Conservation (phyloP, 2,888 invertebrate species). For the Achlya flavicornis region DNA sequence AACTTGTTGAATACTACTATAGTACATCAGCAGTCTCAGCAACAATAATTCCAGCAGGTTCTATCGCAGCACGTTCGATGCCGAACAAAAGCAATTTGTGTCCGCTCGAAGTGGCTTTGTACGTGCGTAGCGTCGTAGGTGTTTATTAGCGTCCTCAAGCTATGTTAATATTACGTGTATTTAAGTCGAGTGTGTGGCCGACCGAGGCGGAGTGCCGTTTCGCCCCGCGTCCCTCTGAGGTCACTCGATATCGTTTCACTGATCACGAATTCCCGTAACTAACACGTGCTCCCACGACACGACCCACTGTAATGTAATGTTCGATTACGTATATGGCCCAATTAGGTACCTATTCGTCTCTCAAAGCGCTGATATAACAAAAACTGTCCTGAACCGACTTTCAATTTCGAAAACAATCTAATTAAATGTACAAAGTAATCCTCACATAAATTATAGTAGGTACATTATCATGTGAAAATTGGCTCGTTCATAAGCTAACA, state of each 20-base stretch:
- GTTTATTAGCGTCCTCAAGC: conserved; percentile 74
- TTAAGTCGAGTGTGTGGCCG: conserved; percentile 32
- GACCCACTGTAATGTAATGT: conserved; percentile 30
- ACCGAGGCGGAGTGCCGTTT: conserved; percentile 27
- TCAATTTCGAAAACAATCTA: conserved; percentile 30
- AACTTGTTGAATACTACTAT: neutral
- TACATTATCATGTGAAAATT: conserved; percentile 9
- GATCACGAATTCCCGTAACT: conserved; percentile 63
- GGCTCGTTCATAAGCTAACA: conserved; percentile 30
- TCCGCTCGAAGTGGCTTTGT: conserved; percentile 74
- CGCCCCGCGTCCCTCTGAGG: conserved; percentile 62
- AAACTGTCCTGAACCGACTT: conserved; percentile 26
- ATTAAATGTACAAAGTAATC: conserved; percentile 9
- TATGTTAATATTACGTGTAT: conserved; percentile 53
- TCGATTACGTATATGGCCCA: conserved; percentile 50
- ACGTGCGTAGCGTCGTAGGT: conserved; percentile 78
- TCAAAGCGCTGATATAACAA: conserved; percentile 27
- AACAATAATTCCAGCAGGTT: conserved; percentile 60
- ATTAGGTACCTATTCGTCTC: conserved; percentile 51
- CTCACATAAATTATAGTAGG: neutral
- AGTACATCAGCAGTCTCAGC: conserved; percentile 62
- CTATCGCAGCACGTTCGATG: conserved; percentile 69
- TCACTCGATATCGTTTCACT: conserved; percentile 66
- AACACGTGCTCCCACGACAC: conserved; percentile 58
- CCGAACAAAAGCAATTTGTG: conserved; percentile 82